These are phyloP conservation scores for Distichodus sexfasciatus DNA, from an alignment of 2,797 vertebrate genomes.

Conservation along the genomic window DNA sequence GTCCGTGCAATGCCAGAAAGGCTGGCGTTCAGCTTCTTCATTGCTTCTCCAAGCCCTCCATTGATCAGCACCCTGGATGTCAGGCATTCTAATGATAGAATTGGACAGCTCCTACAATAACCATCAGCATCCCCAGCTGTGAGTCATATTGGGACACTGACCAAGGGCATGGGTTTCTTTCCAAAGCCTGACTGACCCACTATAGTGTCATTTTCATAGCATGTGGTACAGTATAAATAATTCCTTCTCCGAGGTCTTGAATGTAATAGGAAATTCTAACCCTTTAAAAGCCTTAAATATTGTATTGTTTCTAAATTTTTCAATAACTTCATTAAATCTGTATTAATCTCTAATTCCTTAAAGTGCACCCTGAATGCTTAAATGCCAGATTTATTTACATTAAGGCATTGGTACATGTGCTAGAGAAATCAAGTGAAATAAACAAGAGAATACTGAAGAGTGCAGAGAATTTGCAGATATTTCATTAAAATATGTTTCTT, in stretches of 20 bases:
- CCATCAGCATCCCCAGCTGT: constrained; percentile 4
- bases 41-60: neutral
- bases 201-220: constrained; percentile 12
- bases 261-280: neutral
- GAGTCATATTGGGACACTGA: constrained; percentile 30
- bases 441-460: too few relatives aligned
- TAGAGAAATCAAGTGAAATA: too few relatives aligned
- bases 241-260: neutral
- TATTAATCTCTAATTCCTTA: too few relatives aligned
- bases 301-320: too few relatives aligned
- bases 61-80: constrained; percentile 16
- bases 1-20: neutral
- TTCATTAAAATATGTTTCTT: too few relatives aligned
- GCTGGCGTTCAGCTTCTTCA: neutral
- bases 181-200: neutral
- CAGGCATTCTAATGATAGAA: constrained; percentile 10
- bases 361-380: too few relatives aligned
- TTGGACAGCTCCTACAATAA: constrained; percentile 29
- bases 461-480: too few relatives aligned
- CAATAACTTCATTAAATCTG: too few relatives aligned
- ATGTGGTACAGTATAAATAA: neutral
- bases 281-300: too few relatives aligned
- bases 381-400: too few relatives aligned
- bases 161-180: constrained; percentile 11
- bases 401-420: too few relatives aligned